A percentile compares a stretch with the other conserved stretches of the same genome.
These are phyloP conservation scores for Apostichopus japonicus DNA, from an alignment of 35 echinoderm and acorn worm genomes.

Conservation along the genomic window DNA sequence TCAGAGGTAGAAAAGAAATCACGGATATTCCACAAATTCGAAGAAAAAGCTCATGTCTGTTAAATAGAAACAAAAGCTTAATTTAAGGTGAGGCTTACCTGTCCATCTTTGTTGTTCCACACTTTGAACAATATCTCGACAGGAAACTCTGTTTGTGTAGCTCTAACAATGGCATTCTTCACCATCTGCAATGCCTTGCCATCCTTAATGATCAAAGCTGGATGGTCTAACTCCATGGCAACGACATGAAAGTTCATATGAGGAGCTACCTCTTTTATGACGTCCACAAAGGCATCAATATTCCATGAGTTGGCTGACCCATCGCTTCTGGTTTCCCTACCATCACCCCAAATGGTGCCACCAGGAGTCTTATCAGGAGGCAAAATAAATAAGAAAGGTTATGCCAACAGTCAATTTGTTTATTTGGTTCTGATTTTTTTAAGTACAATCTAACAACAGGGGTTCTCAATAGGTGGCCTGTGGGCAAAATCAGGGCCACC, in stretches of 20 bases:
- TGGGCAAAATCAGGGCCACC: too few species aligned
- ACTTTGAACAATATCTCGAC: slow-evolving; percentile 81
- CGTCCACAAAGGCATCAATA: slow-evolving; percentile 85
- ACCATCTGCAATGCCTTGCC: slow-evolving; percentile 75
- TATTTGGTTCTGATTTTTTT: too few species aligned
- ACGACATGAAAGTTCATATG: slow-evolving; percentile 94
- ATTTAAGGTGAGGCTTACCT: slow-evolving; percentile 49
- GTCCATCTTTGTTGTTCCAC: slow-evolving; percentile 95
- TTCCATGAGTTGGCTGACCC: slow-evolving; percentile 73
- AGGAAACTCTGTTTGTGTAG: slow-evolving; percentile 85
- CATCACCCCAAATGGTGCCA: slow-evolving; percentile 88
- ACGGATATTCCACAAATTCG: too few species aligned
- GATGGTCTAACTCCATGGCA: slow-evolving; percentile 83
- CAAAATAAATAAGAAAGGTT: slow-evolving; percentile 14
- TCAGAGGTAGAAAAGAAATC: too few species aligned
- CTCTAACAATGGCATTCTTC: slow-evolving; percentile 79
- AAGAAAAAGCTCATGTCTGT: too few species aligned
- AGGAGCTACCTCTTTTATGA: slow-evolving; percentile 79
- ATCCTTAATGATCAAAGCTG: slow-evolving; percentile 77
- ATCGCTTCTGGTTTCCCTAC: slow-evolving; percentile 70
- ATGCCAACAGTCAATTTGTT: too few species aligned
- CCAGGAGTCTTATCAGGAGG: slow-evolving; percentile 64
- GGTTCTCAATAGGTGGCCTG: too few species aligned
- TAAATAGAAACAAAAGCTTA: not conserved
- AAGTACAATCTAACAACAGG: too few species aligned